phyloP scores from a whole-genome alignment of 2,797 vertebrate genomes.

The Eurystomus glaucurus region DNA sequence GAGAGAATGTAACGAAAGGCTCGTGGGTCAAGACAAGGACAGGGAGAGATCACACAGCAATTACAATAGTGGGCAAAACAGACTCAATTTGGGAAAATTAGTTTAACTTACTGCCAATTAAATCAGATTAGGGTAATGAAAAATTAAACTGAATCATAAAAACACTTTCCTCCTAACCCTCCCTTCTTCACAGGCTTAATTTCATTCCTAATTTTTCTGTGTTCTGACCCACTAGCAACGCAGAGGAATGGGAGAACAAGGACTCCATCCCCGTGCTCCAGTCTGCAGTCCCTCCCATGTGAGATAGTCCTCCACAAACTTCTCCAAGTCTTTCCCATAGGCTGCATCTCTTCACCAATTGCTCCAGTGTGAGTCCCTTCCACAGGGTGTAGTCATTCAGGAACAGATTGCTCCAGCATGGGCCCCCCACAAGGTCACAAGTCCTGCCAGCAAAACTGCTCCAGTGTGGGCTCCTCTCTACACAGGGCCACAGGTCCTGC shows the following conservation, averaged over 20 bases:
- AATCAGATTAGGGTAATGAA: not conserved
- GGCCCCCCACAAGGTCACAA: too few species aligned
- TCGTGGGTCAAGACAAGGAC: not conserved
- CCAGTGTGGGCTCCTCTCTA: too few species aligned
- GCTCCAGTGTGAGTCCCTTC: too few species aligned
- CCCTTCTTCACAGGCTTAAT: not conserved
- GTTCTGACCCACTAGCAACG: not conserved
- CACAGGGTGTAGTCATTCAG: too few species aligned
- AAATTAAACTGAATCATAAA: not conserved
- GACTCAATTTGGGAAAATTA: not conserved
- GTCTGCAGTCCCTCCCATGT: fast-evolving
- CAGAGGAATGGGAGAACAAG: not conserved
- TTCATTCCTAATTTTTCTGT: not conserved
- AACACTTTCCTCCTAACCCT: not conserved
- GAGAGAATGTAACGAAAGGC: not conserved
- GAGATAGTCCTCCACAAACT: not conserved
- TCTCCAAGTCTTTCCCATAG: too few species aligned
- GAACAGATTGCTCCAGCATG: too few species aligned
- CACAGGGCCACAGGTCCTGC: too few species aligned
- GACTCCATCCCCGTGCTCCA: not conserved
- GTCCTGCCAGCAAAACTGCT: too few species aligned
- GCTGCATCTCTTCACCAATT: too few species aligned
- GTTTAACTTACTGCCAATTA: not conserved
- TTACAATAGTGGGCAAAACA: not conserved
- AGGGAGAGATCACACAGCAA: not conserved